phyloP scores from a whole-genome alignment of 2,113 vertebrate genomes.

The cattle (Bos taurus) region DNA sequence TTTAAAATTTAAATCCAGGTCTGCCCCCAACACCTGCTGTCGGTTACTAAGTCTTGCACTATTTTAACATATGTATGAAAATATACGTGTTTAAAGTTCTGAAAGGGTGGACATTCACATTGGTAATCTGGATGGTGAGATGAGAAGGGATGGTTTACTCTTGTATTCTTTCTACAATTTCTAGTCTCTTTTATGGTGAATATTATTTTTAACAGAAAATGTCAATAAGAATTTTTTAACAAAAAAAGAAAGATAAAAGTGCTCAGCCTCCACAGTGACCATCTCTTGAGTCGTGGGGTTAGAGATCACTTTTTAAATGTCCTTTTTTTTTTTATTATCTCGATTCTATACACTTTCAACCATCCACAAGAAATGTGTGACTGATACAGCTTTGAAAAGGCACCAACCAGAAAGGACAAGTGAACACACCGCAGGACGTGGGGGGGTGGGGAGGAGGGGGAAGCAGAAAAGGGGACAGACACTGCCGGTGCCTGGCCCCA shows the following conservation, averaged over 20 bases:
- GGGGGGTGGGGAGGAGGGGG: fast-evolving
- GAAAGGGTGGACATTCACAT: fast-evolving
- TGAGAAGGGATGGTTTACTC: neutral
- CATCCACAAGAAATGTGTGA: neutral
- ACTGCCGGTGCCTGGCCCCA: neutral
- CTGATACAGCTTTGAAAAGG: neutral
- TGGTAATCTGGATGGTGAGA: too few species aligned
- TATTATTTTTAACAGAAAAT: neutral
- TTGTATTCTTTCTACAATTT: neutral
- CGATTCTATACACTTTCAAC: too few species aligned
- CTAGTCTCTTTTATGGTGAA: neutral
- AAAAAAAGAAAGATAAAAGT: neutral
- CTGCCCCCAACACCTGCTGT: neutral
- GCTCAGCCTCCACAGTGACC: neutral
- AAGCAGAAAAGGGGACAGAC: neutral
- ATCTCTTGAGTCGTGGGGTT: neutral
- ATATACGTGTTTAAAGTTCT: too few species aligned
- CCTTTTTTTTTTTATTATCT: neutral
- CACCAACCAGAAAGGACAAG: neutral
- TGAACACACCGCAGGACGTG: neutral
- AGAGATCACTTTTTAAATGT: neutral
- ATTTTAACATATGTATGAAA: neutral
- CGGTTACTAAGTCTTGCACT: neutral
- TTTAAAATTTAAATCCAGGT: neutral
- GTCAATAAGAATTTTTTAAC: neutral